Conservation (phyloP, 2,113 vertebrate species). For the Gallinago media region DNA sequence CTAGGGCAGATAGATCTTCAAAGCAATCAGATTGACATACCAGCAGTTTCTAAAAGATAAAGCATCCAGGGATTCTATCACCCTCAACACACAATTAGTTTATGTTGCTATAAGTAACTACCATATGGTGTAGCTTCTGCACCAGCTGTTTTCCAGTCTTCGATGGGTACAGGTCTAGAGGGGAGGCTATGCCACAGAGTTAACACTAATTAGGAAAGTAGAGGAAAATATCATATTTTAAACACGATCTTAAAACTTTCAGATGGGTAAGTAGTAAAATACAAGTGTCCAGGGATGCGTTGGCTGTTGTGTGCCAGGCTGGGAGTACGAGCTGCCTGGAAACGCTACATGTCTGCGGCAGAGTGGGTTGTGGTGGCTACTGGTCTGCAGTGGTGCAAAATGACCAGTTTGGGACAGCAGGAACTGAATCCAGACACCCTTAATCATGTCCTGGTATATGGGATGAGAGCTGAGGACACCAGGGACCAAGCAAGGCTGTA, state of each 20-base stretch:
- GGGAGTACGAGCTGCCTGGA: not conserved
- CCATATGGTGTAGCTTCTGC: conserved; percentile 35
- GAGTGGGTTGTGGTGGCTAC: not conserved
- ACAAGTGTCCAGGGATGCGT: not conserved
- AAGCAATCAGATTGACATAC: not conserved
- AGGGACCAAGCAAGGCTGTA: fast-evolving
- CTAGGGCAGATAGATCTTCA: not conserved
- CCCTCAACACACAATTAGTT: conserved; percentile 50
- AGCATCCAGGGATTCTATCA: not conserved
- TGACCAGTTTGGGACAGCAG: not conserved
- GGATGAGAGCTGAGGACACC: fast-evolving
- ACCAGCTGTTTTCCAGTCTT: conserved; percentile 39
- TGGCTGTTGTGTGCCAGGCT: not conserved
- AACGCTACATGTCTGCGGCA: not conserved
- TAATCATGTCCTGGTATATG: not conserved
- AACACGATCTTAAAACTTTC: not conserved
- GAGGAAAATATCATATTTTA: not conserved
- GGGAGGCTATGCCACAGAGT: not conserved
- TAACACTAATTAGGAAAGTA: not conserved
- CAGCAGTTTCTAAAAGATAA: not conserved
- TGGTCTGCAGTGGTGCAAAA: not conserved
- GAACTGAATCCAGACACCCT: not conserved
- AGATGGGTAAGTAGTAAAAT: not conserved
- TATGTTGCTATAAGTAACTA: conserved; percentile 38
- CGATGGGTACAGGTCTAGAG: not conserved